Evolutionary conservation across 2,797 vertebrate species (phyloP).

Genomic region (Pampus argenteus): DNA sequence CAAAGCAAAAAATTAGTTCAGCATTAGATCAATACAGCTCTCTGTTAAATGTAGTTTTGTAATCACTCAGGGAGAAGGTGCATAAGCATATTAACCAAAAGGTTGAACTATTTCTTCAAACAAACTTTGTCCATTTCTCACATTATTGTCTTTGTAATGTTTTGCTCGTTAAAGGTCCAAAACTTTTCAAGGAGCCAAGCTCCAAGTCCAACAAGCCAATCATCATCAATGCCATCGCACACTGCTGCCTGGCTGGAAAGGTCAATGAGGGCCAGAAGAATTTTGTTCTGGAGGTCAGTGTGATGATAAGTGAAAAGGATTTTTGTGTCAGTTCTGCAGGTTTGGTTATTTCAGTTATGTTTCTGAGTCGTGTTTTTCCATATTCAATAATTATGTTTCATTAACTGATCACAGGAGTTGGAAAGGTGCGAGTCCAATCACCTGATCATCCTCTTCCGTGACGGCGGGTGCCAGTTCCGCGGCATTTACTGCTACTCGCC

Average conservation of each 20-base stretch:
- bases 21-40: no score
- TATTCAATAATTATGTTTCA: not conserved
- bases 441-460: constrained; percentile 97
- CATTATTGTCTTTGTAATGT: not conserved
- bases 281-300: constrained; percentile 91
- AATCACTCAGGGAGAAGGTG: no score
- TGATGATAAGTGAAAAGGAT: not conserved
- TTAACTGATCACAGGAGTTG: constrained; percentile 85
- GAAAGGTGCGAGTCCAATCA: constrained; percentile 99
- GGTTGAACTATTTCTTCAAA: not conserved
- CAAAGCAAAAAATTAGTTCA: not conserved
- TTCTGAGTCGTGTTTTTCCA: not conserved
- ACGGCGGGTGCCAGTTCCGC: constrained; percentile 95
- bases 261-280: constrained; percentile 97
- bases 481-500: constrained; percentile 95
- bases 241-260: constrained; percentile 97
- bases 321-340: not conserved
- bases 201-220: constrained; percentile 99
- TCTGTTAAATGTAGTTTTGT: no score
- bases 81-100: no score
- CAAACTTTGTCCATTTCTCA: not conserved
- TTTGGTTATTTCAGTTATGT: not conserved
- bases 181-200: constrained; percentile 97
- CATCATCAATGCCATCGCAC: constrained; percentile 96
- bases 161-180: constrained; percentile 87